A percentile compares a stretch with the other conserved stretches of the same genome.
phyloP scores from a whole-genome alignment of 2,888 invertebrate species.

The Cephus runcator region DNA sequence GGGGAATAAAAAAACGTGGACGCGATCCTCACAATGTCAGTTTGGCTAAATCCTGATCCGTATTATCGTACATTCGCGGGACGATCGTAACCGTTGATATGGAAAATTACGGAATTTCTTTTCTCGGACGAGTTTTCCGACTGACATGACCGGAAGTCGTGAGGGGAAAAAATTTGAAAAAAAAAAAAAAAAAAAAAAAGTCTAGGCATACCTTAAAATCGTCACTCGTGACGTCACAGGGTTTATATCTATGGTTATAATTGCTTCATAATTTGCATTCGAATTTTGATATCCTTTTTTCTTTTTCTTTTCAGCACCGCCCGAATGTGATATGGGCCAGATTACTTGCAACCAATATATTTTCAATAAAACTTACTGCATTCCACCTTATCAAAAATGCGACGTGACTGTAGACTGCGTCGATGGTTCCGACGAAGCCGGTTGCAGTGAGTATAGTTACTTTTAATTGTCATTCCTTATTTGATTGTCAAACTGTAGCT shows the following conservation, averaged over 20 bases:
- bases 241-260: no score
- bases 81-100: neutral
- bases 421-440: slow-evolving; percentile 94
- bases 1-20: neutral
- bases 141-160: neutral
- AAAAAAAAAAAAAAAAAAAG: no score
- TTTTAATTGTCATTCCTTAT: neutral
- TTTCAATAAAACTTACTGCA: slow-evolving; percentile 96
- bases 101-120: neutral
- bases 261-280: neutral
- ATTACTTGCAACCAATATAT: slow-evolving; percentile 93
- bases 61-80: neutral
- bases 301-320: slow-evolving; percentile 78
- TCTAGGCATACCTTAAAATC: neutral
- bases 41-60: neutral
- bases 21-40: neutral
- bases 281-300: slow-evolving; percentile 1
- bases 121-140: neutral
- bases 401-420: slow-evolving; percentile 96
- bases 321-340: slow-evolving; percentile 92
- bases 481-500: neutral
- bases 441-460: slow-evolving; percentile 85
- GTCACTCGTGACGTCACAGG: neutral
- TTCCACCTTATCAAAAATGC: slow-evolving; percentile 92
- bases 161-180: neutral